These are phyloP conservation scores for Drosophila athabasca DNA, from an alignment of 1,140 invertebrate genomes.

Conservation along the genomic window DNA sequence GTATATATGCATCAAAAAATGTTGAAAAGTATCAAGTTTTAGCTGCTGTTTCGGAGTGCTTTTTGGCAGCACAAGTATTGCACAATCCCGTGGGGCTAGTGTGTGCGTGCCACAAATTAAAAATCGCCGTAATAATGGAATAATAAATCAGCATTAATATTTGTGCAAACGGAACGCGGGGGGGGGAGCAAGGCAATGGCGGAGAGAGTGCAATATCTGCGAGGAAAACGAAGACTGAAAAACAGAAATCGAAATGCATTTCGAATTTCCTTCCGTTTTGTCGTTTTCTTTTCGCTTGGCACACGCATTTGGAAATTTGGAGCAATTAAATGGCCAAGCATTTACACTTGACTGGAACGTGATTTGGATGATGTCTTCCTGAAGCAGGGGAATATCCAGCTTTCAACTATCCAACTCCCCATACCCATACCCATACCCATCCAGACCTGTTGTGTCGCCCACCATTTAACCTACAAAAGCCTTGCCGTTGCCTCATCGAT, in stretches of 20 bases:
- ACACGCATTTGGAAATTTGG: slow-evolving; percentile 64
- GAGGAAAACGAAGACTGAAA: slow-evolving; percentile 34
- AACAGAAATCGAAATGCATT: slow-evolving; percentile 61
- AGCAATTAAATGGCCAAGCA: slow-evolving; percentile 47
- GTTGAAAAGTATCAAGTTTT: slow-evolving; percentile 27
- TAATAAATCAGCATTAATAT: slow-evolving; percentile 79
- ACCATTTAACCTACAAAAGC: slow-evolving; percentile 50
- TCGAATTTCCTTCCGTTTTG: slow-evolving; percentile 77
- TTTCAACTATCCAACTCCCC: not conserved
- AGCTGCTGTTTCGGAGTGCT: slow-evolving; percentile 20
- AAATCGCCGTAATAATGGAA: slow-evolving; percentile 67
- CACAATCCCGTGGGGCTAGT: slow-evolving; percentile 32
- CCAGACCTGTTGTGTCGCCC: slow-evolving; percentile 38
- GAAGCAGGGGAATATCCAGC: slow-evolving; percentile 31
- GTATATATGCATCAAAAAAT: slow-evolving; percentile 27
- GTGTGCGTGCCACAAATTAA: slow-evolving; percentile 72
- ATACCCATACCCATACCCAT: slow-evolving; percentile 2
- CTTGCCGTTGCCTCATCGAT: not conserved
- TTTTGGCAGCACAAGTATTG: slow-evolving; percentile 39
- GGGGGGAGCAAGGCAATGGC: slow-evolving; percentile 6
- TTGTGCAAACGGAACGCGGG: slow-evolving; percentile 28
- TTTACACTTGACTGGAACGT: slow-evolving; percentile 47
- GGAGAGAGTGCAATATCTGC: too few species aligned
- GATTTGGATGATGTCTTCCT: slow-evolving; percentile 53
- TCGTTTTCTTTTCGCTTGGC: slow-evolving; percentile 18